Conservation (phyloP, 2,797 vertebrate species). For the Poeciliopsis paucimaculata region DNA sequence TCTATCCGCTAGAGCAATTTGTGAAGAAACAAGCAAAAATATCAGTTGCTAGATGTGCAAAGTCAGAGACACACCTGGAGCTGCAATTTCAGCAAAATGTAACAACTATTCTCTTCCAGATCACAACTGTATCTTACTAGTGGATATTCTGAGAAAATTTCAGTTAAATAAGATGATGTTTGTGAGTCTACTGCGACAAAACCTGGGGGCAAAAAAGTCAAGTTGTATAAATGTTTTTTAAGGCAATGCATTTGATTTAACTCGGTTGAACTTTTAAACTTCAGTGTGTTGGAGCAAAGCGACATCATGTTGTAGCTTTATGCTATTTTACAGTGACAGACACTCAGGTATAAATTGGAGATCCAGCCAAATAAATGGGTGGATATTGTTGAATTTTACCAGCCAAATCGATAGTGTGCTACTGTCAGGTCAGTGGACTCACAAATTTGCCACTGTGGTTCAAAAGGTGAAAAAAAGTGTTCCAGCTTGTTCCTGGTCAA, state of each 20-base stretch:
- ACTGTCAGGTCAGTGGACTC: not conserved
- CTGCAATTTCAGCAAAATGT: not conserved
- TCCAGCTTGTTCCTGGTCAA: not conserved
- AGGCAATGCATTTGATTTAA: not conserved
- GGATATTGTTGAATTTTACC: not conserved
- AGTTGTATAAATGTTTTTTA: not conserved
- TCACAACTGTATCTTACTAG: not conserved
- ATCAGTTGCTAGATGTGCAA: not conserved
- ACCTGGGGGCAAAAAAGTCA: not conserved
- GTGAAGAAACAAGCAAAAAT: not conserved
- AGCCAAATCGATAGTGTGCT: not conserved
- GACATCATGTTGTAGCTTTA: not conserved
- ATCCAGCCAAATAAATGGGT: not conserved
- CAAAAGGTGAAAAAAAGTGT: not conserved
- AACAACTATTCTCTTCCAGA: not conserved
- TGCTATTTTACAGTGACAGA: not conserved
- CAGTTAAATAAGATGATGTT: not conserved
- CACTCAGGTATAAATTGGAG: not conserved
- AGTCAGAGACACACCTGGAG: not conserved
- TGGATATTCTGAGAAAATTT: not conserved
- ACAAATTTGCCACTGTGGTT: not conserved
- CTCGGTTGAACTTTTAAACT: not conserved
- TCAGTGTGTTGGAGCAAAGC: not conserved
- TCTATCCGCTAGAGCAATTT: too few species aligned
- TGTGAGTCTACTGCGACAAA: not conserved